Conservation (phyloP, 1,140 invertebrate species). For the Lycorma delicatula region DNA sequence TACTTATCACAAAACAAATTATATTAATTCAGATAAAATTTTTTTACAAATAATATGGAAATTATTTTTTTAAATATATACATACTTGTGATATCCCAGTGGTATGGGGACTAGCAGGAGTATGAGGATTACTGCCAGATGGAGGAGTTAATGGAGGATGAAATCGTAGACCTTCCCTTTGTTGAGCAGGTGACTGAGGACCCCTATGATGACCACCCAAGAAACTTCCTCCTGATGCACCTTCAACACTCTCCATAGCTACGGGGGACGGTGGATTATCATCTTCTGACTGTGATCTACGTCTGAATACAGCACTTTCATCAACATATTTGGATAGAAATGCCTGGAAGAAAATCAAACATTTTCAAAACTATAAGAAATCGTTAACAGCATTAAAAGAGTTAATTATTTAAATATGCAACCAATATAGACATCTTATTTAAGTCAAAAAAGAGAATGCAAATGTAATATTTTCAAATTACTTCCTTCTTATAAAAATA, state of each 20-base stretch:
- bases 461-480: too few relatives aligned
- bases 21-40: not conserved
- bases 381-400: too few relatives aligned
- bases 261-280: constrained; percentile 92
- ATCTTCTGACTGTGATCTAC: constrained; percentile 83
- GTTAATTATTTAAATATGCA: too few relatives aligned
- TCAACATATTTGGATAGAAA: constrained; percentile 92
- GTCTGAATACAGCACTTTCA: constrained; percentile 68
- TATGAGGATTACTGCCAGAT: constrained; percentile 75
- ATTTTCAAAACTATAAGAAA: too few relatives aligned
- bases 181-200: constrained; percentile 57
- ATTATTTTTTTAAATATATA: not conserved
- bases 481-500: too few relatives aligned
- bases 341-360: constrained; percentile 48
- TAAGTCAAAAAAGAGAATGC: too few relatives aligned
- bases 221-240: constrained; percentile 35
- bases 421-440: too few relatives aligned
- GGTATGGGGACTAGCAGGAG: constrained; percentile 73
- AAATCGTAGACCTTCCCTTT: constrained; percentile 56
- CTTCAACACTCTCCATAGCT: constrained; percentile 55
- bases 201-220: constrained; percentile 44
- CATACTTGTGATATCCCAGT: constrained; percentile 44
- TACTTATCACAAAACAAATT: too few relatives aligned
- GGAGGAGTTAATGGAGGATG: constrained; percentile 71
- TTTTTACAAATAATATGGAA: not conserved